phyloP scores from a whole-genome alignment of 2,888 invertebrate genomes.

The Sabatieria punctata region DNA sequence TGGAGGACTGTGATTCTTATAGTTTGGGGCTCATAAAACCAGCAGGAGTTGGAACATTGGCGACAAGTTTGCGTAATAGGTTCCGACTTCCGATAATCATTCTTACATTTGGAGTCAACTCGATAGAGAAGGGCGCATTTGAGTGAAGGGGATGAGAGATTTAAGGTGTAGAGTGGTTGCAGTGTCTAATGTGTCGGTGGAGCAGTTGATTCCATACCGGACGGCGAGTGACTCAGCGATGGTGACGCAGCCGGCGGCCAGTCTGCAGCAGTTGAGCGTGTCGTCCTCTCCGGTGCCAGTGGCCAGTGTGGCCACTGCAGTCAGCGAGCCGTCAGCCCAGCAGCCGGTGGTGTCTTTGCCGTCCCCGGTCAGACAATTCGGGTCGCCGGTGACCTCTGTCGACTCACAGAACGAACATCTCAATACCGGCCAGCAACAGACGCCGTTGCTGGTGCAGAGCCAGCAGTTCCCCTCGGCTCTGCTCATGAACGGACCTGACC shows the following conservation, averaged over 20 bases:
- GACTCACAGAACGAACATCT: slow-evolving; percentile 2
- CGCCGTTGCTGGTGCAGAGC: too few relatives aligned
- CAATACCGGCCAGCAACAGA: slow-evolving; percentile 8
- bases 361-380: not conserved
- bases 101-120: too few relatives aligned
- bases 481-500: too few relatives aligned
- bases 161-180: not conserved
- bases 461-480: too few relatives aligned
- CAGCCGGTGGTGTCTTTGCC: not conserved
- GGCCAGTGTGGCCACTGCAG: not conserved
- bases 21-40: too few relatives aligned
- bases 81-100: too few relatives aligned
- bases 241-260: slow-evolving; percentile 1
- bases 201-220: not conserved
- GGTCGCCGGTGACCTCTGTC: slow-evolving; percentile 1
- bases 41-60: too few relatives aligned
- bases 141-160: too few relatives aligned
- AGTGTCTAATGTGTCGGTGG: not conserved
- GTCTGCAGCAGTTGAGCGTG: not conserved
- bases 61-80: too few relatives aligned
- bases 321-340: not conserved
- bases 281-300: not conserved
- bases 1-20: too few relatives aligned
- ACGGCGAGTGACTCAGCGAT: not conserved
- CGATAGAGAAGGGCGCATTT: too few relatives aligned